A percentile compares a stretch with the other conserved stretches of the same genome.
Evolutionary conservation across 1,140 invertebrate genomes (phyloP).

Genomic region (Rhagoletis zephyria): DNA sequence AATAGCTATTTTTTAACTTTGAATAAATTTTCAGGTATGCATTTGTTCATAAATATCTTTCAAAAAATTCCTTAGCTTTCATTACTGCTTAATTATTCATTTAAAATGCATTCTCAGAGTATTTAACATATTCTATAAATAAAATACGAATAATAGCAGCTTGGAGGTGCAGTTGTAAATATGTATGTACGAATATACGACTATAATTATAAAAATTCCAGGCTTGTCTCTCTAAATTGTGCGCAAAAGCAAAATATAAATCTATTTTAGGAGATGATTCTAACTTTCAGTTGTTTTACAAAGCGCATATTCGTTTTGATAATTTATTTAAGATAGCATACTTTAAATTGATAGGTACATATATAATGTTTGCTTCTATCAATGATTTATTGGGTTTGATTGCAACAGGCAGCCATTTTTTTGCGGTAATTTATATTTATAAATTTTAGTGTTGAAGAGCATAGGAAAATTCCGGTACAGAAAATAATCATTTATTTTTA

Average conservation of each 20-base stretch:
- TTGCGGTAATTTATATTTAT: no score
- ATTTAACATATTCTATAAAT: constrained; percentile 2
- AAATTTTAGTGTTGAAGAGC: no score
- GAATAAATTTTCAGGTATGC: no score
- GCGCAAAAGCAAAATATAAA: constrained; percentile 4
- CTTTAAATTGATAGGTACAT: no score
- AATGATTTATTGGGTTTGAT: not conserved
- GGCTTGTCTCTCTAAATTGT: not conserved
- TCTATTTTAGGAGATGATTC: constrained; percentile 23
- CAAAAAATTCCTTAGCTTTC: no score
- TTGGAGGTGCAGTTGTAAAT: not conserved
- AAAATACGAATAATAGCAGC: not conserved
- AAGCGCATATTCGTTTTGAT: not conserved
- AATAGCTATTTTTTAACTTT: no score
- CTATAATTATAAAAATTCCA: not conserved
- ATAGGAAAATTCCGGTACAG: no score
- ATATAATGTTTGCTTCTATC: not conserved
- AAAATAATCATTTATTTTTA: no score
- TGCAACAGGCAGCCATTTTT: not conserved
- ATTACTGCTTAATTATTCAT: not conserved
- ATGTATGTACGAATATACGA: not conserved
- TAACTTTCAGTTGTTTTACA: not conserved
- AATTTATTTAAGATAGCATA: no score
- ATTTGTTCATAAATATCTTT: no score
- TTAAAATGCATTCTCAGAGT: constrained; percentile 3